A percentile compares a stretch with the other conserved stretches of the same genome.
Evolutionary conservation across 2,113 vertebrate genomes (phyloP).

Genomic region (Gymnarchus niloticus): DNA sequence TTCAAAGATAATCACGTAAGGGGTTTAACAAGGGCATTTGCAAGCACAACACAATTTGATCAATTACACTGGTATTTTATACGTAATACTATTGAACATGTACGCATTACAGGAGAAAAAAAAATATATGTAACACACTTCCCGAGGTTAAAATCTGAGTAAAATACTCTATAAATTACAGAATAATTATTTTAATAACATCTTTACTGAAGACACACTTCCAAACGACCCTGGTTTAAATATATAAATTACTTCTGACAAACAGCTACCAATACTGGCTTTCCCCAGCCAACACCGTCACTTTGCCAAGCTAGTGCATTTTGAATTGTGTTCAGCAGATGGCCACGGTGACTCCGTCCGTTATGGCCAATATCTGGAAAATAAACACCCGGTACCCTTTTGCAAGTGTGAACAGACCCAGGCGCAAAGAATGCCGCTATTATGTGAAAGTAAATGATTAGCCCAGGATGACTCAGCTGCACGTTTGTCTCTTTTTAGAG

Average conservation of each 20-base stretch:
- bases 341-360: background rate
- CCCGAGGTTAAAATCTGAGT: background rate
- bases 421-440: slow-evolving; percentile 30
- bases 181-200: background rate
- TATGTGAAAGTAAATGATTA: slow-evolving; percentile 57
- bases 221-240: background rate
- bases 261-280: background rate
- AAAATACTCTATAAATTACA: background rate
- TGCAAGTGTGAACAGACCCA: slow-evolving; percentile 7
- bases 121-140: no score
- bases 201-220: no score
- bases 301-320: background rate
- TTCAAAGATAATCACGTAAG: no score
- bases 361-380: background rate
- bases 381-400: background rate
- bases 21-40: background rate
- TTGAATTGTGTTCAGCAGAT: background rate
- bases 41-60: background rate
- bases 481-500: slow-evolving; percentile 45
- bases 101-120: background rate
- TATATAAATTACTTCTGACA: background rate
- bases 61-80: background rate
- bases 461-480: slow-evolving; percentile 47
- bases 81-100: background rate
- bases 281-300: background rate